Conservation (phyloP, 2,888 invertebrate species). For the Syritta pipiens region DNA sequence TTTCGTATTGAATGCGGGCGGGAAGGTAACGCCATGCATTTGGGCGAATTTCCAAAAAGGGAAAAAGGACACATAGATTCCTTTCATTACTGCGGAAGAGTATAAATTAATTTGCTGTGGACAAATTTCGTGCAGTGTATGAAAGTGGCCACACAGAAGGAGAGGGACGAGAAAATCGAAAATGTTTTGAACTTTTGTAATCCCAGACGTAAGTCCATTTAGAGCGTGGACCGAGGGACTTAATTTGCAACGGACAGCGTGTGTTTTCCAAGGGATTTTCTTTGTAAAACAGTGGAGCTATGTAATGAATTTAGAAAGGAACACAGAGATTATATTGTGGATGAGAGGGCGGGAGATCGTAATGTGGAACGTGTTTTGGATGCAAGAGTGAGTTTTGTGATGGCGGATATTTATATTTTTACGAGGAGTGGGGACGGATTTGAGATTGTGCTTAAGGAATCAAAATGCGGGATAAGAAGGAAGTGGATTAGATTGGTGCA, state of each 20-base stretch:
- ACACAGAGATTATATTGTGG: constrained; percentile 5
- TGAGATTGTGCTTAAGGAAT: no score
- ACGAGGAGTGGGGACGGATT: no score
- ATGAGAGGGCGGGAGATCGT: no score
- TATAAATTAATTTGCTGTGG: constrained; percentile 26
- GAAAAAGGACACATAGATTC: constrained; percentile 4
- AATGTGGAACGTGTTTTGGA: background rate
- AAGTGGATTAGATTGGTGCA: no score
- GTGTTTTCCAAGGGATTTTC: constrained; percentile 7
- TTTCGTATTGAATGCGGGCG: no score
- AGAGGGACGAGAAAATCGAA: background rate
- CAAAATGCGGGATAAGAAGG: no score
- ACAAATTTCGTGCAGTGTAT: background rate
- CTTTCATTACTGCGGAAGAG: constrained; percentile 14
- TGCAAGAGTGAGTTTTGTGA: no score
- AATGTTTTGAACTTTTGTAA: constrained; percentile 44
- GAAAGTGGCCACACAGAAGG: no score
- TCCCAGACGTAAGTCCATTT: constrained; percentile 26
- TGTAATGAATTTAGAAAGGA: background rate
- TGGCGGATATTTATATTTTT: no score
- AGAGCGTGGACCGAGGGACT: constrained; percentile 15
- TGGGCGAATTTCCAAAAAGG: constrained; percentile 13
- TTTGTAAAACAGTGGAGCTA: background rate
- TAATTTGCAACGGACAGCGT: constrained; percentile 7
- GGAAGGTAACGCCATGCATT: constrained; percentile 35